phyloP scores from a whole-genome alignment of 2,888 invertebrate genomes.

The Pollenia angustigena region DNA sequence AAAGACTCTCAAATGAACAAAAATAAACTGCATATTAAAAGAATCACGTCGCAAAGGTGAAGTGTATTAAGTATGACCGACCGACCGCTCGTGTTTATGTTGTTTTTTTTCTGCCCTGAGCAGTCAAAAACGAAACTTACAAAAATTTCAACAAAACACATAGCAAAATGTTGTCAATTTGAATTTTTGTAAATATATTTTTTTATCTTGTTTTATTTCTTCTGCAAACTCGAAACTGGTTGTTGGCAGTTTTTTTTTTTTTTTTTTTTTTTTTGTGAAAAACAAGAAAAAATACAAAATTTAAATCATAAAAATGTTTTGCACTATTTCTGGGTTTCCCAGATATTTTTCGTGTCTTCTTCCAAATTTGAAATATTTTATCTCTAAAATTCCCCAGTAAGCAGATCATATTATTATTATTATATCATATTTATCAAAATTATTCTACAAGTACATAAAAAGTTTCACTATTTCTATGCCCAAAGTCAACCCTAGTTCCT shows the following conservation, averaged over 20 bases:
- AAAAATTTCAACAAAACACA: conserved; percentile 15
- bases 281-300: conserved; percentile 23
- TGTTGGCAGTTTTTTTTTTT: conserved; percentile 43
- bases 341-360: too few species aligned
- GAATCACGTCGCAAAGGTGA: conserved; percentile 35
- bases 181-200: conserved; percentile 27
- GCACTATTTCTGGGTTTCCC: too few species aligned
- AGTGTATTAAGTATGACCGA: conserved; percentile 59
- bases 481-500: too few species aligned
- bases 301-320: conserved; percentile 45
- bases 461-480: too few species aligned
- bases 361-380: too few species aligned
- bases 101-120: conserved; percentile 41
- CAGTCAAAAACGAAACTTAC: conserved; percentile 29
- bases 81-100: conserved; percentile 32
- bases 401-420: too few species aligned
- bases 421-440: too few species aligned
- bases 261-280: not conserved
- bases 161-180: conserved; percentile 66
- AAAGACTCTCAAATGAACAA: conserved; percentile 22
- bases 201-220: conserved; percentile 14
- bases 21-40: conserved; percentile 28
- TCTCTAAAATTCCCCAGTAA: too few species aligned
- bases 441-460: too few species aligned
- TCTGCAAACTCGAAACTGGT: conserved; percentile 42